Evolutionary conservation across 2,797 vertebrate species (phyloP), one percentile per base, ranked within the genome.

Genomic region (Peromyscus aztecus): DNA sequence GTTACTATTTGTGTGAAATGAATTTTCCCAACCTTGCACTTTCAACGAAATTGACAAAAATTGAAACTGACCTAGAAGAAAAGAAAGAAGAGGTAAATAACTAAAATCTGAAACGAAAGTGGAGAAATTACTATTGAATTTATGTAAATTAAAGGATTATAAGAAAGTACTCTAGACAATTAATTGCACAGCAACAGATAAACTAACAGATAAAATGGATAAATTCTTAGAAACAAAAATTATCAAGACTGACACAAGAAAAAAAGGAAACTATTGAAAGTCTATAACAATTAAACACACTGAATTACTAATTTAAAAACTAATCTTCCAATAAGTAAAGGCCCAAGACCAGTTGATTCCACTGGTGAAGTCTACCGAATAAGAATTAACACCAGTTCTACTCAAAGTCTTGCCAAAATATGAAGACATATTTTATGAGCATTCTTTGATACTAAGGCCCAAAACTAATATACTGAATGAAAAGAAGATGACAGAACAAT

Each of bases 401-500:
- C 63, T 93, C 49, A 88, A 93, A 37, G 34, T 81, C 76, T 81
- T 88, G 31, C 34, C 52, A 61, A 46, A 80, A 88, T 49, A 49
- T 80, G 76, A 71, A 80, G 63, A 49, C 65, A 81, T 29, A 59
- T 71, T 93, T 80, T 80, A 80, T 86, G 61, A 87, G 49, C 61
- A 86, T 93, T 78, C 49, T 37, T 31, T 69, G 59, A 86, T 65
- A 69, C 52, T 37, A 82, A 94, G 46, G 34, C 52, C 77, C 46
- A 52, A 75, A 59, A 81, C 63, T 81, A 83, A 65, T 61, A 76
- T 17, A 65, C 57, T 71, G 75, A 46, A 83, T 63, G 52, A 88
- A 81, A 89, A 89, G 37, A 93, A 93, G 80, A 75, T 88, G 57
- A 94, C 43, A 82, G 55, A 75, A 55, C 43, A 82, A 82, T 55